These are phyloP conservation scores for Zonotrichia albicollis DNA, from an alignment of 2,797 vertebrate species.

Conservation along the genomic window DNA sequence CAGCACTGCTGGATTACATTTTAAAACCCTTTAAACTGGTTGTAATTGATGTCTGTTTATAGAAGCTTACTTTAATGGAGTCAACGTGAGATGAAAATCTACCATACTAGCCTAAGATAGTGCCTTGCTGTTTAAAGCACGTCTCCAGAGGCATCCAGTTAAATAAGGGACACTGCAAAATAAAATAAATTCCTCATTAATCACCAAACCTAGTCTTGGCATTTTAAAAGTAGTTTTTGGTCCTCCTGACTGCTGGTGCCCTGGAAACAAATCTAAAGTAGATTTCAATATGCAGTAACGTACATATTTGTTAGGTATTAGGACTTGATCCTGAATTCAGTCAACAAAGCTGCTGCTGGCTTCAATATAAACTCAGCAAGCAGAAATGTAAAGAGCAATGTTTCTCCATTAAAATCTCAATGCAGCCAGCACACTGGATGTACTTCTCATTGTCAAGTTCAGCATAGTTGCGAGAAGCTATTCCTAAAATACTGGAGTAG, in stretches of 20 bases:
- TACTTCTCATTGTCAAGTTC: background rate
- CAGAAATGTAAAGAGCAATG: background rate
- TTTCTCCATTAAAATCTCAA: background rate
- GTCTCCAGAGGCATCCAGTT: conserved; percentile 57
- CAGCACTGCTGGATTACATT: conserved; percentile 82
- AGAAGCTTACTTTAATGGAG: conserved; percentile 81
- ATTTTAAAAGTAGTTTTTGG: conserved; percentile 41
- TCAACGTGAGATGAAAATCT: conserved; percentile 72
- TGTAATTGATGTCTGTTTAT: conserved; percentile 86
- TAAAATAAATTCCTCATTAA: conserved; percentile 70
- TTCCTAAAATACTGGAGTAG: background rate
- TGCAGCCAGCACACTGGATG: background rate
- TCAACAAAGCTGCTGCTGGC: background rate
- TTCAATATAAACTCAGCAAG: background rate
- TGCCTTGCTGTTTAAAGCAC: conserved; percentile 43
- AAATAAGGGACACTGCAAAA: conserved; percentile 63
- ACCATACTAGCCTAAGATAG: conserved; percentile 34
- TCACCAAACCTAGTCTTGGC: conserved; percentile 35
- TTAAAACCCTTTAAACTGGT: conserved; percentile 82
- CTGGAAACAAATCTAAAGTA: conserved; percentile 24
- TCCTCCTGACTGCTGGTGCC: background rate
- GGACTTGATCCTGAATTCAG: background rate
- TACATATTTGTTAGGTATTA: background rate
- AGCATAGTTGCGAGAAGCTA: background rate
- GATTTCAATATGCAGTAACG: background rate